Evolutionary conservation across 2,797 vertebrate genomes (phyloP), one percentile per base, ranked within the genome.

Genomic region (Ctenopoma kingsleyae): DNA sequence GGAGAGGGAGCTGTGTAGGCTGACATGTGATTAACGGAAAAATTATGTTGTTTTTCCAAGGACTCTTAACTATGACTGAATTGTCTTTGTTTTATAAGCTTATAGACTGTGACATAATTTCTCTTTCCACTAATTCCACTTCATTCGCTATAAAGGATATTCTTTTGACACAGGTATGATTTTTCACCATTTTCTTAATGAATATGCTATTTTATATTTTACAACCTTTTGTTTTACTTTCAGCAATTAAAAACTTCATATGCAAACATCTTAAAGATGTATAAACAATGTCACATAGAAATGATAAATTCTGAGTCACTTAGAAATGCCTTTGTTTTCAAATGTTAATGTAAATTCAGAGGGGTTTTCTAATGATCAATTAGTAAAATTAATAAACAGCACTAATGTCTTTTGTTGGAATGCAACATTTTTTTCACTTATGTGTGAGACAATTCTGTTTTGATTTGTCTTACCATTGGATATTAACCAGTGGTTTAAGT

Each of bases 11-110:
- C 44, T 25, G 30, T 20, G 51, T 53, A 48, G 70, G 30, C 51
- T 68, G 38, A 69, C 65, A 36, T 30, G 15, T 52, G 47, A 69
- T 56, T 22, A 72, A 55, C 27, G 12, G 71, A 19, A 60, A 50
- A 44, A 71, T 53, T 0, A 15, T 48, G 6, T 19, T 65, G n/a
- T 67, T 57, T 46, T 54, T 32, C 36, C 16, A 17, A 53, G 22
- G 16, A 22, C 20, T 41, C 3, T 32, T 32, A 22, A 48, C 27
- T 41, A 22, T 16, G 11, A 61, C 6, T 55, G 19, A 43, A 54
- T 22, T 20, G 2, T 3, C 11, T 17, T 62, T 12, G 5, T 44
- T 64, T 35, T n/a, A n/a, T 12, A 54, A 52, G 3, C 19, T 43
- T 65, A 12, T 15, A 50, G 36, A 61, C 22, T 54, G 48, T 30